Conservation (phyloP, 2,113 vertebrate species). For the Strix aluco region DNA sequence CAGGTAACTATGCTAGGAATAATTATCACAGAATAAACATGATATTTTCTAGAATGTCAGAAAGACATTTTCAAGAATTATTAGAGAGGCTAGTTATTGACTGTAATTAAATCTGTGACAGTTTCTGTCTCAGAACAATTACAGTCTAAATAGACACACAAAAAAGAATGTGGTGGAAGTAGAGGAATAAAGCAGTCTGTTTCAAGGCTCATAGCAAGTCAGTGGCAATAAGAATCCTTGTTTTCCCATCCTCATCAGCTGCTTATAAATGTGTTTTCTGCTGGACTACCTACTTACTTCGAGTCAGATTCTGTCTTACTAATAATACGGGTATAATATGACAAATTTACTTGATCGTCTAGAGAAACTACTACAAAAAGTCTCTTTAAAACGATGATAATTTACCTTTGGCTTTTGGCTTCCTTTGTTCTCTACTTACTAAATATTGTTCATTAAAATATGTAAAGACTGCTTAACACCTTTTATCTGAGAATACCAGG, state of each 20-base stretch:
- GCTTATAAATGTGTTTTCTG: background rate
- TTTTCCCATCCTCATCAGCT: background rate
- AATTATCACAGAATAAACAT: background rate
- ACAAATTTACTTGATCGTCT: background rate
- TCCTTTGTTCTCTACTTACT: background rate
- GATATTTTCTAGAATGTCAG: background rate
- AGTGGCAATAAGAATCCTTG: background rate
- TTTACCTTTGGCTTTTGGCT: background rate
- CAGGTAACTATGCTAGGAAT: background rate
- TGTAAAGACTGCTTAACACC: background rate
- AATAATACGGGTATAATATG: background rate
- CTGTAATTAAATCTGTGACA: background rate
- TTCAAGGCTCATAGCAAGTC: background rate
- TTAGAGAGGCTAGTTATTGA: background rate
- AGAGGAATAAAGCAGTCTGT: background rate
- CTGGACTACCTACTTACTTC: background rate
- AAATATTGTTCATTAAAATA: background rate
- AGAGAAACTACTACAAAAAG: background rate
- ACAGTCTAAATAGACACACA: background rate
- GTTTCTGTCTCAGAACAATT: background rate
- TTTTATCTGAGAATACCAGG: background rate
- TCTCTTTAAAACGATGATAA: background rate
- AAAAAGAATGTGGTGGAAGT: background rate
- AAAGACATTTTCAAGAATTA: background rate
- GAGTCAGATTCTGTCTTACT: background rate